Evolutionary conservation across 2,888 invertebrate species (phyloP), one percentile per base, ranked within the genome.

Genomic region (Dasysyrphus tricinctus): DNA sequence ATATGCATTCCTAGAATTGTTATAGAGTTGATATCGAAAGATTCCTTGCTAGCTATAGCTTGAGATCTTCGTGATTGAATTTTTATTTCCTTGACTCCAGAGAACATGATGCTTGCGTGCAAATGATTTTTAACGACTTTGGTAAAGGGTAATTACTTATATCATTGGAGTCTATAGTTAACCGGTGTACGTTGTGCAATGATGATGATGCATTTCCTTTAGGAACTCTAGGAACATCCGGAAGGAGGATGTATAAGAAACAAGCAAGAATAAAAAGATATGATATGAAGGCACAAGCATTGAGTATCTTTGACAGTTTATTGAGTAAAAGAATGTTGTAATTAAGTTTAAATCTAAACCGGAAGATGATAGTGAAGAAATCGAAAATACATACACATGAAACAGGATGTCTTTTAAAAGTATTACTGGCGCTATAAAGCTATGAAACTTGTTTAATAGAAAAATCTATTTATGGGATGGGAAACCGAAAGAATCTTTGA

Each of bases 151-250:
- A 54, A 54, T 54, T 54, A 54, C 54, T 29, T 8, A n/a, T 54
- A 29, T 54, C 24, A 29, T 54, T 54, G 24, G 51, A 51, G 6
- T 32, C 4, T 29, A 19, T 54, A 32, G 54, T 54, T 54, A 54
- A 29, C 29, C 54, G 29, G 51, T 24, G 51, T 51, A 24, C 14
- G 51, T 51, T n/a, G 29, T 54, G 29, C 29, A 54, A n/a, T 54
- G 54, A 54, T 54, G 54, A 32, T 54, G 54, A 54, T 54, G 29
- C 54, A 54, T 54, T 54, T 54, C 54, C 54, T 54, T 7, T 54
- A 54, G 29, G 29, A 54, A 29, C 54, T 54, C 29, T 14, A n/a
- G 7, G 24, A 24, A 24, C 29, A 29, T 54, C 54, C 54, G 29
- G 54, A 54, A 54, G 54, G 54, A 54, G 54, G 54, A 32, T 54